Conservation (phyloP, 2,797 vertebrate genomes). For the Rhinichthys osculus region DNA sequence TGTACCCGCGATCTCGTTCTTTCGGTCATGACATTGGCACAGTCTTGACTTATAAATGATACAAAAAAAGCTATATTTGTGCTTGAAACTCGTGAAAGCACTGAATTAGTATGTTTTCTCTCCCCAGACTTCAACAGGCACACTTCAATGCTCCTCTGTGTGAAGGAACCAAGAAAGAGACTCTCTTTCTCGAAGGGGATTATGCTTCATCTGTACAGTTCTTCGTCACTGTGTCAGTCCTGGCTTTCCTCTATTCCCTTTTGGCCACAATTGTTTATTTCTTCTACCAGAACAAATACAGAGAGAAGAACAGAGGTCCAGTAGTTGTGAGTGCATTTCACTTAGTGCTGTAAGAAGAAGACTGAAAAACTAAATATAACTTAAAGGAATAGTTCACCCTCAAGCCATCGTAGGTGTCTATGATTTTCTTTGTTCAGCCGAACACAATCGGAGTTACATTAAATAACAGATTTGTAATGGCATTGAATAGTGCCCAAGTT, state of each 20-base stretch:
- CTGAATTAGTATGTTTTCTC: conserved; percentile 35
- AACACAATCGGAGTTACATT: background rate
- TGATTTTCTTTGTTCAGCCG: background rate
- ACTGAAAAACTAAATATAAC: background rate
- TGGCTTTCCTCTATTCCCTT: conserved; percentile 95
- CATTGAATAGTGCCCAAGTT: background rate
- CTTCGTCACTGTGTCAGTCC: conserved; percentile 93
- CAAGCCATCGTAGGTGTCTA: background rate
- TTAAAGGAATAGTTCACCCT: background rate
- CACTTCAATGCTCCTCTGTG: conserved; percentile 92
- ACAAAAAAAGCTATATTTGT: background rate
- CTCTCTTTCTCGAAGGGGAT: conserved; percentile 88
- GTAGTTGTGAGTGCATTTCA: conserved; percentile 86
- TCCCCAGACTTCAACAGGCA: conserved; percentile 90
- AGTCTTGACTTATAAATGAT: background rate
- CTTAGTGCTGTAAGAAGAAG: conserved; percentile 14
- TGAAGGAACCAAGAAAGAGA: conserved; percentile 84
- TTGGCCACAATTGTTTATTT: conserved; percentile 95
- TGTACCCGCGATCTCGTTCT: too few relatives aligned
- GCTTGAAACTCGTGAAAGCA: background rate
- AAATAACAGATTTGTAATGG: background rate
- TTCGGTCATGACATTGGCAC: too few relatives aligned
- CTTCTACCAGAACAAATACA: conserved; percentile 98
- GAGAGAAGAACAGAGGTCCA: conserved; percentile 96
- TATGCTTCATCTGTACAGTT: conserved; percentile 90